Conservation (phyloP, 2,888 invertebrate genomes). For the Antheraea yamamai region DNA sequence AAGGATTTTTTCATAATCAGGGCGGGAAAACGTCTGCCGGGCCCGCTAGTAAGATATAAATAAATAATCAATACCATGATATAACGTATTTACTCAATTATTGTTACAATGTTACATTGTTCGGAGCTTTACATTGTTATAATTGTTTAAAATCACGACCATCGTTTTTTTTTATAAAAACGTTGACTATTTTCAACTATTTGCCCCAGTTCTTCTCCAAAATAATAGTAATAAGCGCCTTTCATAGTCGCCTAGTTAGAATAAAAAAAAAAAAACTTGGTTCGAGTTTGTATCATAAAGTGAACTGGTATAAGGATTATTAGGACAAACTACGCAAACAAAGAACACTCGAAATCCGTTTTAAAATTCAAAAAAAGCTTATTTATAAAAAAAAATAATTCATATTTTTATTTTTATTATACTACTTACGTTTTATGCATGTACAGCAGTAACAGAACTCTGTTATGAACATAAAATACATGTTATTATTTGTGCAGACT, state of each 20-base stretch:
- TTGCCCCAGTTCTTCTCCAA: neutral
- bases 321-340: neutral
- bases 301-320: neutral
- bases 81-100: neutral
- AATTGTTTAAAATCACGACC: neutral
- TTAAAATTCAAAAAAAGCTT: neutral
- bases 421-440: neutral
- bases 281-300: neutral
- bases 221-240: neutral
- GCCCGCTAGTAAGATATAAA: too few species aligned
- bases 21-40: too few species aligned
- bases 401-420: neutral
- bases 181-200: neutral
- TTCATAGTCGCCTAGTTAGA: neutral
- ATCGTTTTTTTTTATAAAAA: neutral
- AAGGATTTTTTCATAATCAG: too few species aligned
- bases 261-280: neutral
- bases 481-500: conserved; percentile 23
- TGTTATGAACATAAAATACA: conserved; percentile 20
- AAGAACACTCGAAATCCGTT: neutral
- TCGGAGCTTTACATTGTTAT: neutral
- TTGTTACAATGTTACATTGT: neutral
- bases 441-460: conserved; percentile 4
- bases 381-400: neutral
- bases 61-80: neutral